A percentile compares a stretch with the other conserved stretches of the same genome.
Conservation (phyloP, 2,797 vertebrate genomes). For the Lepus townsendii region DNA sequence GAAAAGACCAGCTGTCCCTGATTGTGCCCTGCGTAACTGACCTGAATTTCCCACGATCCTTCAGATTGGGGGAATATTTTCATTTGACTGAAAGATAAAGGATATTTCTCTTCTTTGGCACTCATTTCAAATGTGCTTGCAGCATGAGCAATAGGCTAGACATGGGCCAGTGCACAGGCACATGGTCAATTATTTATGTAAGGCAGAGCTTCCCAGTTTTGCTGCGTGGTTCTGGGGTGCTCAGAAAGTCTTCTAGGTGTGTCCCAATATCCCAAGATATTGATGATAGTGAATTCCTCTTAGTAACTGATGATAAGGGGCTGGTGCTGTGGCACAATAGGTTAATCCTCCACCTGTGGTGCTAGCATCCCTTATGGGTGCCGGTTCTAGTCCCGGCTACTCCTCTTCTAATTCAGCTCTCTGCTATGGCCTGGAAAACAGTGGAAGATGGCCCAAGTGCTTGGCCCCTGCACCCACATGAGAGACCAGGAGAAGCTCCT, state of each 20-base stretch:
- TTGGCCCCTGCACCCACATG: too few species aligned
- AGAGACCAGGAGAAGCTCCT: too few species aligned
- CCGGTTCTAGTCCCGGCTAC: too few species aligned
- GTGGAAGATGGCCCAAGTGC: too few species aligned
- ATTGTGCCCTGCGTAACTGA: neutral
- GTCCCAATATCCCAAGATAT: neutral
- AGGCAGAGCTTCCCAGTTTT: neutral
- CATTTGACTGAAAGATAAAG: neutral
- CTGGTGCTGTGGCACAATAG: too few species aligned
- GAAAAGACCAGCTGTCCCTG: neutral
- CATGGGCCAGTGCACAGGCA: neutral
- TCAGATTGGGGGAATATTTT: neutral
- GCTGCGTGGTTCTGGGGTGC: too few species aligned
- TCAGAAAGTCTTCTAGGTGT: neutral
- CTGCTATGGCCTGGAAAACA: too few species aligned
- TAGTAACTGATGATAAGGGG: too few species aligned
- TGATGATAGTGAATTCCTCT: neutral
- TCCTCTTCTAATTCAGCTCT: too few species aligned
- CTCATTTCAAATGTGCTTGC: neutral
- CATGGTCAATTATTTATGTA: neutral
- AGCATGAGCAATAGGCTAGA: neutral
- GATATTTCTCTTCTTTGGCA: conserved; percentile 4
- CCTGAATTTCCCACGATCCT: neutral
- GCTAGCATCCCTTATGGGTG: too few species aligned
- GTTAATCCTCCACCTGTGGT: too few species aligned